phyloP scores from a whole-genome alignment of 2,888 invertebrate genomes.

The Metacarcinus magister region DNA sequence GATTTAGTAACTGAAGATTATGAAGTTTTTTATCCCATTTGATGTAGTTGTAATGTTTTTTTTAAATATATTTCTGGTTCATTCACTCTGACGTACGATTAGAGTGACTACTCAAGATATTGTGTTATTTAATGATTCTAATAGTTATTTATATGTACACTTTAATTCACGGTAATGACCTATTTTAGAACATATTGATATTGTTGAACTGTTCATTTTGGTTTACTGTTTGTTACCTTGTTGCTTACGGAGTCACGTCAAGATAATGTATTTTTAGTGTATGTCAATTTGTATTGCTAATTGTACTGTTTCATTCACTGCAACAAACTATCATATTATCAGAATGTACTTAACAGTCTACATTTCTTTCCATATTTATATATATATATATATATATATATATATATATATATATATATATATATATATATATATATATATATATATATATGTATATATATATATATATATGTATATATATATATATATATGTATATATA shows the following conservation, averaged over 20 bases:
- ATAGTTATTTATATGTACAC: not conserved
- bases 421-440: too few relatives aligned
- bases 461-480: too few relatives aligned
- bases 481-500: too few relatives aligned
- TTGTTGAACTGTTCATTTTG: not conserved
- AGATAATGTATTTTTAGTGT: not conserved
- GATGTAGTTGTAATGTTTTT: not conserved
- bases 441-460: too few relatives aligned
- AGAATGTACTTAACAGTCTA: not conserved
- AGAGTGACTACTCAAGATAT: slow-evolving; percentile 13
- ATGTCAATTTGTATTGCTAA: not conserved
- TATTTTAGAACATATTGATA: not conserved
- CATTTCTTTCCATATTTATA: not conserved
- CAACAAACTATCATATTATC: not conserved
- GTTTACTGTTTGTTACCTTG: not conserved
- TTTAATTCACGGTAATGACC: not conserved
- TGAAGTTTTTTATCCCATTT: not conserved
- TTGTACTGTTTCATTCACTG: not conserved
- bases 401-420: too few relatives aligned
- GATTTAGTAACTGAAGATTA: not conserved
- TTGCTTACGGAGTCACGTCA: not conserved
- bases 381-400: too few relatives aligned
- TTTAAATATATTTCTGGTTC: not conserved
- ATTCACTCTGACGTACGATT: not conserved
- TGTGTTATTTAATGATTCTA: not conserved